phyloP scores from a whole-genome alignment of 1,140 invertebrate species.

The Caenorhabditis brenneri region DNA sequence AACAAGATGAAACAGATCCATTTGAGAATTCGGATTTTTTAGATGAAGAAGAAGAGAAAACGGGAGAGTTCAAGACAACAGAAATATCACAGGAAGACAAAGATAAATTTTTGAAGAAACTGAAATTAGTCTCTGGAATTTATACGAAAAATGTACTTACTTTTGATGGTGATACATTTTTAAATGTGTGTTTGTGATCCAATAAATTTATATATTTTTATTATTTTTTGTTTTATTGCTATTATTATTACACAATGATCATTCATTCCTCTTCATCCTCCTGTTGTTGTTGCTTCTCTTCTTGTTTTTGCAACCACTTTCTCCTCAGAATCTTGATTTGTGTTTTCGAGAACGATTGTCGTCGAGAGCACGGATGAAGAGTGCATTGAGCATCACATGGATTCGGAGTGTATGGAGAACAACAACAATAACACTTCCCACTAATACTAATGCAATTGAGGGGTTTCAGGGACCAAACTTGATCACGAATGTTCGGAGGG shows the following conservation, averaged over 20 bases:
- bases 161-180: neutral
- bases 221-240: neutral
- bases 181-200: neutral
- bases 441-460: constrained; percentile 63
- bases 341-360: constrained; percentile 52
- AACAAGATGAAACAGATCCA: neutral
- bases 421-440: constrained; percentile 61
- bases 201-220: neutral
- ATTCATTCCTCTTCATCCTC: neutral
- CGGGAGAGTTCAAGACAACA: neutral
- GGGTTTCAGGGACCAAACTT: constrained; percentile 61
- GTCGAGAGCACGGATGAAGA: constrained; percentile 55
- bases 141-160: neutral
- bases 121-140: neutral
- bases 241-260: neutral
- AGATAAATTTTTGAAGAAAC: neutral
- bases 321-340: constrained; percentile 54
- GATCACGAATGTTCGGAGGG: constrained; percentile 60
- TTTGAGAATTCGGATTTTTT: constrained; percentile 8
- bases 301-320: constrained; percentile 53
- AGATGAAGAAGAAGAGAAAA: neutral
- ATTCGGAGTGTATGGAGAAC: constrained; percentile 59
- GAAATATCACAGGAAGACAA: neutral
- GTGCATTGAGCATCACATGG: constrained; percentile 62
- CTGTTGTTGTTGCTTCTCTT: neutral